A percentile compares a stretch with the other conserved stretches of the same genome.
phyloP scores from a whole-genome alignment of 2,888 invertebrate species.

The Eudemis profundana region DNA sequence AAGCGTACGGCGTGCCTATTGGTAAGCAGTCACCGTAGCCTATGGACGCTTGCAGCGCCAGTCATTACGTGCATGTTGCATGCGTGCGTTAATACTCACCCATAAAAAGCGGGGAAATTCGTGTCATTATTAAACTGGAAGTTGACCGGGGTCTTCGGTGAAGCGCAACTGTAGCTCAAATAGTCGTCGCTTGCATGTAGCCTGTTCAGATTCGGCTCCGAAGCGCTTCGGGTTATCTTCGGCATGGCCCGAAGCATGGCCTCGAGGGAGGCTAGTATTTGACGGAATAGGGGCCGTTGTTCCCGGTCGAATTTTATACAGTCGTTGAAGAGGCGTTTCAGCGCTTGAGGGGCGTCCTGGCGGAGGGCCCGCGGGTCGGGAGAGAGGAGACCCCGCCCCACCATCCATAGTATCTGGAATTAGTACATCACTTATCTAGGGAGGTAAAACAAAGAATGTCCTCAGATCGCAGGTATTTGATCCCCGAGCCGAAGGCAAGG shows the following conservation, averaged over 20 bases:
- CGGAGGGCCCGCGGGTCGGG: conserved; percentile 94
- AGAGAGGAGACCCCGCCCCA: conserved; percentile 95
- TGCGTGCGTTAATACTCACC: conserved; percentile 52
- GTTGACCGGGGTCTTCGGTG: conserved; percentile 98
- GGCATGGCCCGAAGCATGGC: conserved; percentile 95
- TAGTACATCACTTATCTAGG: too few relatives aligned
- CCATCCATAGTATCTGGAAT: conserved; percentile 94
- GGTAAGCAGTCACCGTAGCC: too few relatives aligned
- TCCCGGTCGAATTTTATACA: conserved; percentile 95
- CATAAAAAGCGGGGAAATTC: conserved; percentile 88
- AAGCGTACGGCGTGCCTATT: too few relatives aligned
- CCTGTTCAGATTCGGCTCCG: conserved; percentile 91
- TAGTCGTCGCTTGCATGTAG: conserved; percentile 93
- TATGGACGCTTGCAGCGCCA: too few relatives aligned
- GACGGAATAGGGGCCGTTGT: conserved; percentile 95
- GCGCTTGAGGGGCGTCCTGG: conserved; percentile 95
- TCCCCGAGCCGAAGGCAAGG: too few relatives aligned
- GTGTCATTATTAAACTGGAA: conserved; percentile 88
- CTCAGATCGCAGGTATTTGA: too few relatives aligned
- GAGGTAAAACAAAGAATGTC: too few relatives aligned
- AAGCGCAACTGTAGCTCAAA: conserved; percentile 93
- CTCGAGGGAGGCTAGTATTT: conserved; percentile 94
- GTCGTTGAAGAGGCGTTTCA: conserved; percentile 94
- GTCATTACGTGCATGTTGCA: too few relatives aligned
- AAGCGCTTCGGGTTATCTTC: conserved; percentile 91